Base-by-base conservation (phyloP, 2,797 vertebrate genomes). In the Philypnodon macrostomus region DNA sequence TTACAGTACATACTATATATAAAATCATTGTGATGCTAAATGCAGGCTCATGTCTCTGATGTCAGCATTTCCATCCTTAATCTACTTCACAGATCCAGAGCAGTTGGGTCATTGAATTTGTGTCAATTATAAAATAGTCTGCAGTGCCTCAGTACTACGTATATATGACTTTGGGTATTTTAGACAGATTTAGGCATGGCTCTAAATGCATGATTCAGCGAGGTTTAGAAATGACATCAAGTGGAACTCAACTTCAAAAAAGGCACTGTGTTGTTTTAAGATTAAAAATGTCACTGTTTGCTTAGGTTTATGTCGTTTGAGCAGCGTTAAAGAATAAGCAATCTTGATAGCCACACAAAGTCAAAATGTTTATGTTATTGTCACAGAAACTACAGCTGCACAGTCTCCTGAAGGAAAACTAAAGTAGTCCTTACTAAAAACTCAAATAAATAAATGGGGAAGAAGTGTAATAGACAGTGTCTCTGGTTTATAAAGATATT, bases 11-110 rank as follows among this genome's bases (percentile, higher is more conserved):
- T n/a, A n/a, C n/a, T n/a, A n/a, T n/a, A n/a, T 39, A 18, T 13
- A 39, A 15, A 7, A 8, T 12, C 18, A 39, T 24, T 26, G 13
- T 44, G 15, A 44, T 10, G 9, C 5, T 17, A 29, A 29, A 42
- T 42, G 14, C 13, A 27, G 8, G 24, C 13, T 33, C 34, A 15
- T 40, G 7, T 44, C 48, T 16, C 14, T 16, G 41, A 9, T 49
- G 40, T 57, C 26, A 24, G 34, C 56, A 54, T 58, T 67, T 58
- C 62, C 41, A 52, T 53, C 50, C 21, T 7, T 32, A 67, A 77
- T 60, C 11, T 44, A 62, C 40, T 63, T 60, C 27, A 54, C 29
- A 67, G 26, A 41, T 34, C 30, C 41, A 55, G 51, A 62, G 41
- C 1, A 51, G 45, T 36, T 47, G 42, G 45, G 39, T 24, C 9